phyloP scores from a whole-genome alignment of 2,888 invertebrate genomes.

The Tineola bisselliella region DNA sequence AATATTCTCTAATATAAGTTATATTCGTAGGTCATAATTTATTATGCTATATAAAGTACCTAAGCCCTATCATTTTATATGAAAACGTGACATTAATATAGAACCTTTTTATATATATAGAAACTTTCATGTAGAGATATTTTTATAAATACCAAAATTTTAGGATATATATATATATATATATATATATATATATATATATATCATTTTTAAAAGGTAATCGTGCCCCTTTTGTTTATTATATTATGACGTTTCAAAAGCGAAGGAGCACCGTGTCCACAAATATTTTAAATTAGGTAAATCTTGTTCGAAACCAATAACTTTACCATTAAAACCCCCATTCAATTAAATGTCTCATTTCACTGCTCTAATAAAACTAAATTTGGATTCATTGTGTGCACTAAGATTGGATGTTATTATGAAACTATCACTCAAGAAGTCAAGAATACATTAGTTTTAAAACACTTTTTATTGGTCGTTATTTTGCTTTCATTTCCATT shows the following conservation, averaged over 20 bases:
- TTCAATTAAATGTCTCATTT: not conserved
- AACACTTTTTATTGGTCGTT: slow-evolving; percentile 2
- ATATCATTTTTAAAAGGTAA: no score
- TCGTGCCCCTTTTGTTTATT: no score
- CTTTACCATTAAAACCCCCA: not conserved
- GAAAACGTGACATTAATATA: not conserved
- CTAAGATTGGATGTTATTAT: not conserved
- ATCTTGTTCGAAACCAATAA: not conserved
- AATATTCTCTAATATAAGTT: no score
- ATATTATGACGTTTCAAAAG: no score
- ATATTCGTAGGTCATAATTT: no score
- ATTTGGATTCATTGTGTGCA: not conserved
- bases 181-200: no score
- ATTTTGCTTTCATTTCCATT: not conserved
- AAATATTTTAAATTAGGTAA: no score
- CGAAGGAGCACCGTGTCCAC: no score
- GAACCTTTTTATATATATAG: not conserved
- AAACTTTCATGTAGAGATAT: not conserved
- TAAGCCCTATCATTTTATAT: not conserved
- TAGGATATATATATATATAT: no score
- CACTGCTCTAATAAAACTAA: not conserved
- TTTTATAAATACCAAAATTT: no score
- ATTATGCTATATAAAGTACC: not conserved
- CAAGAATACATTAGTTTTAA: slow-evolving; percentile 1
- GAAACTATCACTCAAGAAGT: not conserved